phyloP scores from a whole-genome alignment of 1,140 invertebrate genomes.

The Phymorhynchus buccinoides region DNA sequence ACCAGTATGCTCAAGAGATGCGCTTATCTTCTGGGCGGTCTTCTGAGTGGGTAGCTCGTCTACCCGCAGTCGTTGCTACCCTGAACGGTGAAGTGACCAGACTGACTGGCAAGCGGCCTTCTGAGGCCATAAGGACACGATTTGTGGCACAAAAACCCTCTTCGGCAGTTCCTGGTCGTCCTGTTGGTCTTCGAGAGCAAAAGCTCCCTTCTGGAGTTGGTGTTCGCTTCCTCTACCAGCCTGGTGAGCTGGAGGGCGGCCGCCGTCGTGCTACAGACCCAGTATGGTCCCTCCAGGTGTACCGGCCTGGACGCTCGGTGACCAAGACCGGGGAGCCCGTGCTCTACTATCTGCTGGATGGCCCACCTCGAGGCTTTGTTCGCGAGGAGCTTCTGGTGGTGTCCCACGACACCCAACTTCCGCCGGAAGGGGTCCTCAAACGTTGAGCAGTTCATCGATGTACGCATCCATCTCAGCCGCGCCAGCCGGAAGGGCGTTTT shows the following conservation, averaged over 20 bases:
- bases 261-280: conserved; percentile 40
- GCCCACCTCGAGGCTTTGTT: conserved; percentile 44
- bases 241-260: conserved; percentile 50
- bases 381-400: conserved; percentile 44
- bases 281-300: conserved; percentile 40
- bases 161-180: not conserved
- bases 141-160: conserved; percentile 25
- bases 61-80: conserved; percentile 40
- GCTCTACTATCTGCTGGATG: conserved; percentile 43
- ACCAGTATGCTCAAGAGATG: conserved; percentile 50
- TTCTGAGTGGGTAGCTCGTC: conserved; percentile 32
- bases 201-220: conserved; percentile 9
- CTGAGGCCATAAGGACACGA: conserved; percentile 39
- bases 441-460: no score
- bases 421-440: conserved; percentile 18
- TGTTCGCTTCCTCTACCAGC: conserved; percentile 44
- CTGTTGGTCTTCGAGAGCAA: conserved; percentile 30
- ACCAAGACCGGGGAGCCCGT: conserved; percentile 32
- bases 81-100: conserved; percentile 43
- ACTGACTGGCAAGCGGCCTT: conserved; percentile 39
- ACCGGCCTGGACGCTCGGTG: conserved; percentile 28
- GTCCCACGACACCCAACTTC: conserved; percentile 32
- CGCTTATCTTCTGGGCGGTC: not conserved
- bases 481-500: conserved; percentile 16
- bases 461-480: no score